These are phyloP conservation scores for Schizaphis graminum DNA, from an alignment of 2,888 invertebrate species.

Conservation along the genomic window DNA sequence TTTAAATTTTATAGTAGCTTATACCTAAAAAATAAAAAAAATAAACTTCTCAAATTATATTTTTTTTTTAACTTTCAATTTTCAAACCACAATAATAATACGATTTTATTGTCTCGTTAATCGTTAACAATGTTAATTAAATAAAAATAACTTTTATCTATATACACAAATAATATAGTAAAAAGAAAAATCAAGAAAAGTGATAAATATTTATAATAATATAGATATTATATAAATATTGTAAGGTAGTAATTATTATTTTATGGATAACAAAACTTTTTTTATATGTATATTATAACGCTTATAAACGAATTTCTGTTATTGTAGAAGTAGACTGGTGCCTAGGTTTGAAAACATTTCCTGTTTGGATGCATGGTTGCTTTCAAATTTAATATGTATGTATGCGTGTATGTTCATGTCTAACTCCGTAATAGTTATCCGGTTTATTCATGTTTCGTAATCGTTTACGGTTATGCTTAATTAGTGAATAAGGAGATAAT, in stretches of 20 bases:
- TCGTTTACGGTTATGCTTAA: constrained; percentile 23
- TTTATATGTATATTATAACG: neutral
- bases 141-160: neutral
- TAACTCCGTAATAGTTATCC: constrained; percentile 36
- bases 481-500: neutral
- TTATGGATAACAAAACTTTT: neutral
- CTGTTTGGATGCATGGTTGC: constrained; percentile 49
- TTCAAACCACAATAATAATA: neutral
- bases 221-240: neutral
- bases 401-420: neutral
- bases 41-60: neutral
- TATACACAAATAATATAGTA: neutral
- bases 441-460: constrained; percentile 49
- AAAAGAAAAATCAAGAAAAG: neutral
- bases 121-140: neutral
- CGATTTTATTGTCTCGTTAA: neutral
- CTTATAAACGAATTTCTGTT: neutral
- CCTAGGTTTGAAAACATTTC: constrained; percentile 21
- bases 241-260: neutral
- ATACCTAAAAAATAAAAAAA: neutral
- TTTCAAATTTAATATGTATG: constrained; percentile 56
- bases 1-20: neutral
- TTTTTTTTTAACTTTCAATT: neutral
- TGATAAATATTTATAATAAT: neutral
- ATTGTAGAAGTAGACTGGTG: neutral